phyloP scores from a whole-genome alignment of 2,888 invertebrate genomes.

The Gnatocerus cornutus region DNA sequence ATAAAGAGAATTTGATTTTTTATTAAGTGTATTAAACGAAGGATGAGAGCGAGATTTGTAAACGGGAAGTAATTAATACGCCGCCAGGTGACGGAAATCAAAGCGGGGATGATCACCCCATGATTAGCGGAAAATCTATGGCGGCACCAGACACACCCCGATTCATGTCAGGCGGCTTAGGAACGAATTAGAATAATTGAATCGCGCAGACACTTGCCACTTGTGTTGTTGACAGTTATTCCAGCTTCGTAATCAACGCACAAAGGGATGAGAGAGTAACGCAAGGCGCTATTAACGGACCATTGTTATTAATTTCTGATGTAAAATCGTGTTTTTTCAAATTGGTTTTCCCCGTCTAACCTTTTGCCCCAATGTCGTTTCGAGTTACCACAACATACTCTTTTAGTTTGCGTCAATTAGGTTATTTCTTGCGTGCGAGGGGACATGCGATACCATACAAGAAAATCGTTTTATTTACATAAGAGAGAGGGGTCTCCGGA shows the following conservation, averaged over 20 bases:
- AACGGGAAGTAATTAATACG: conserved; percentile 42
- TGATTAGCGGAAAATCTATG: conserved; percentile 31
- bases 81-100: conserved; percentile 39
- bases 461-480: conserved; percentile 68
- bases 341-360: not conserved
- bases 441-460: conserved; percentile 64
- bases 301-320: no score
- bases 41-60: conserved; percentile 20
- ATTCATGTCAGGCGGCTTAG: conserved; percentile 30
- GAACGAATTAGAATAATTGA: conserved; percentile 38
- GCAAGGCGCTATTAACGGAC: no score
- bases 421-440: conserved; percentile 33
- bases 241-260: not conserved
- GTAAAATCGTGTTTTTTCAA: no score
- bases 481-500: conserved; percentile 53
- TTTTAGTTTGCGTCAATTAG: conserved; percentile 43
- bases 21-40: conserved; percentile 39
- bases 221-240: conserved; percentile 10
- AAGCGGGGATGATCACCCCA: conserved; percentile 37
- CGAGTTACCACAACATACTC: conserved; percentile 6
- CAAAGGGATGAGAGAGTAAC: not conserved
- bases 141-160: conserved; percentile 38
- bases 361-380: not conserved
- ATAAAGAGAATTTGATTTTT: not conserved
- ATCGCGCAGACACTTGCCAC: conserved; percentile 19